Percentiles rank a stretch among this genome's conserved stretches.
phyloP scores from a whole-genome alignment of 2,113 vertebrate species.

The Helogale parvula region DNA sequence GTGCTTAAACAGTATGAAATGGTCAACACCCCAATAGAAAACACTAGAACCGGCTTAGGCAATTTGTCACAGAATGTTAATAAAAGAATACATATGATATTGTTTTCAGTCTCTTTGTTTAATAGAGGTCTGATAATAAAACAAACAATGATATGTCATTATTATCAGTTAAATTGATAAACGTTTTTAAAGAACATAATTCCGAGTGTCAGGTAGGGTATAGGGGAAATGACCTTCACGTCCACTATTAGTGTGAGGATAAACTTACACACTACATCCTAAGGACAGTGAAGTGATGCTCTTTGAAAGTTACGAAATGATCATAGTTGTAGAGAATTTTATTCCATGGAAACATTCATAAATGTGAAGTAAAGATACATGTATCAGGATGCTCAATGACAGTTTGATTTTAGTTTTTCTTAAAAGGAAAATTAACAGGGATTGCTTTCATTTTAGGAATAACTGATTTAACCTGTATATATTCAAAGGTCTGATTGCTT shows the following conservation, averaged over 20 bases:
- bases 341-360: background rate
- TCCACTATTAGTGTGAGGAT: background rate
- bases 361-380: background rate
- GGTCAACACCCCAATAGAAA: background rate
- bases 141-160: background rate
- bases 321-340: background rate
- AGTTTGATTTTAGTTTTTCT: slow-evolving; percentile 45
- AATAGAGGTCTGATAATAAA: background rate
- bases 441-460: background rate
- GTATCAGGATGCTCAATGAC: background rate
- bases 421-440: background rate
- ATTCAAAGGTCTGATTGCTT: background rate
- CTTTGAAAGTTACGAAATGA: background rate
- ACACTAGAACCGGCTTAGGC: background rate
- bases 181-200: background rate
- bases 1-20: background rate
- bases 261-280: background rate
- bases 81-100: background rate
- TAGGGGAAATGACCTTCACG: background rate
- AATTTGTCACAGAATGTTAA: background rate
- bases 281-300: background rate
- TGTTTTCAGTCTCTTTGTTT: background rate
- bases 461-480: background rate
- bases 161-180: background rate
- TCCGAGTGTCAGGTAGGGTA: background rate